Evolutionary conservation across 2,797 vertebrate species (phyloP), one percentile per base, ranked within the genome.

Genomic region (Atherinosoma microstoma): DNA sequence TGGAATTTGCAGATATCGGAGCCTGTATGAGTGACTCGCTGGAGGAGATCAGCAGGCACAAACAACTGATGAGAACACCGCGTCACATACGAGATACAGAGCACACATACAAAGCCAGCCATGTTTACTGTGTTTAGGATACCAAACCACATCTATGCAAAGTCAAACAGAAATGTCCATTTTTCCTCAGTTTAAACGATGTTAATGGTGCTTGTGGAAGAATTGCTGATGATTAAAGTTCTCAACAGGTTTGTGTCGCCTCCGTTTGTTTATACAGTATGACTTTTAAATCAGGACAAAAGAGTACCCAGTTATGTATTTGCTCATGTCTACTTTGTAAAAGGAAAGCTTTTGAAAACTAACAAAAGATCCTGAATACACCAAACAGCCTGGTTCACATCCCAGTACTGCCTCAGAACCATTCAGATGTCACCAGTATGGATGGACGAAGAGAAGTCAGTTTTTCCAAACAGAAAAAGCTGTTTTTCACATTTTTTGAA

Each of bases 1-100:
- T 88, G 93, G 90, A 94, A 92, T 93, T 91, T n/a, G 59, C 66
- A 79, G 92, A 92, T 94, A 93, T 86, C 86, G 71, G 63, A 51
- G 64, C 57, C 62, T 73, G 68, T 75, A 75, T 73, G 69, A 88
- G 76, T 78, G 82, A 83, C 79, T 78, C 1, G 30, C 70, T 80
- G 76, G 68, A 79, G 73, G 78, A 84, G 69, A 83, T 81, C 74
- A 82, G 51, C 66, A 49, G 58, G 67, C 77, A 70, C 86, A 85
- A 90, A 88, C 71, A 83, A 70, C 69, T 80, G 79, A 75, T 35
- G 34, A 79, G 74, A 70, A 71, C 67, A 18, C 38, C 9, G 42
- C 18, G 58, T 67, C 73, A 70, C 77, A 80, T 78, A 82, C 40
- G 80, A 79, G 45, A 72, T 67, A 68, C 64, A 67, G 45, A 70